Evolutionary conservation across 2,888 invertebrate genomes (phyloP), one percentile per base, ranked within the genome.

Genomic region (Helicoverpa assulta): DNA sequence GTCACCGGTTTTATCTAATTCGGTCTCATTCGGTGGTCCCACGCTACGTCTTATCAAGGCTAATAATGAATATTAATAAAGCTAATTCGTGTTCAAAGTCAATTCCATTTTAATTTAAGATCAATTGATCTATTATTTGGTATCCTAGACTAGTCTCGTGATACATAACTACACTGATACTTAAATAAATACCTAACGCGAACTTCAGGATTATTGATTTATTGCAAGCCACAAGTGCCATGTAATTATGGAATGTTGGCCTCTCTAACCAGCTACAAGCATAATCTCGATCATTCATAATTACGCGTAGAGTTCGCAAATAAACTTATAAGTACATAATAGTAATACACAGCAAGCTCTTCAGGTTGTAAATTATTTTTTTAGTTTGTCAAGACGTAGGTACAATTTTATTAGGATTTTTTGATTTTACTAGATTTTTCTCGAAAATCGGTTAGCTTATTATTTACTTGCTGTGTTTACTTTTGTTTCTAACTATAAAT

Each of bases 101-200:
- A 82, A 82, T 82, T 82, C 82, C 82, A 66, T 78, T 67, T 78
- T 40, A 59, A 57, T 67, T 78, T 40, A 59, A 57, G 78, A 78
- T 71, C 80, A 69, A 50, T 56, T 68, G 70, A 82, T 70, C 70
- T 18, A 33, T 18, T 18, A 18, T 54, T 54, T 33, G 59, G 47
- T n/a, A 50, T 57, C 47, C 55, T 77, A 72, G 18, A 55, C 21
- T 43, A 58, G 21, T 60, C 54, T 14, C 26, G 56, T 62, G 54
- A 50, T 47, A 47, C 51, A 52, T 47, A 47, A 47, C 47, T 47
- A 47, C n/a, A 47, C n/a, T 47, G n/a, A 47, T 16, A 47, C 16
- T 47, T 16, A 16, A n/a, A 47, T 6, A 47, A 47, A 5, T 40
- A 14, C 40, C 12, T 12, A 43, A 12, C 16, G 47, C 47, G n/a